Evolutionary conservation across 2,797 vertebrate genomes (phyloP).

Genomic region (Diplodus sargus): DNA sequence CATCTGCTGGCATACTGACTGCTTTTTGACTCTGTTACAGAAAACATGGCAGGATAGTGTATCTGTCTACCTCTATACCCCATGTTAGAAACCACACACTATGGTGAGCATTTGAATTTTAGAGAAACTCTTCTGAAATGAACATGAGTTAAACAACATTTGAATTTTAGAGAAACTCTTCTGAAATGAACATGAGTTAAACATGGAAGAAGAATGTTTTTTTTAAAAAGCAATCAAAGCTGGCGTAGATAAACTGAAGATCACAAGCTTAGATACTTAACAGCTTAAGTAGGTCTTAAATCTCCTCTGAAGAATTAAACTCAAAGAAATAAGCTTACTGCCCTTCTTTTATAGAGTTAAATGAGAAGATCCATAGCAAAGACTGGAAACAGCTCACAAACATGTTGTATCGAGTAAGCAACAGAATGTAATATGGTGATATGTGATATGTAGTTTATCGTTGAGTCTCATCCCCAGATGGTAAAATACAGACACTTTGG

Average conservation of each 20-base stretch:
- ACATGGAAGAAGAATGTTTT: background rate
- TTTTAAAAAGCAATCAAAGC: background rate
- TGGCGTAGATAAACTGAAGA: background rate
- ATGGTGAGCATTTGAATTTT: background rate
- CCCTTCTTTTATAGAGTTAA: background rate
- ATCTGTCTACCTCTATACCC: background rate
- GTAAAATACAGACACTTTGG: no score
- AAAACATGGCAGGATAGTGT: background rate
- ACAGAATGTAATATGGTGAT: no score
- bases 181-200: background rate
- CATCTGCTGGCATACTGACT: conserved; percentile 55
- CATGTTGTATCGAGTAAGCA: no score
- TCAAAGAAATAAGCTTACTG: background rate
- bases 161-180: background rate
- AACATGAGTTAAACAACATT: no score
- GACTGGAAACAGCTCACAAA: background rate
- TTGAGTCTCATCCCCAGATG: no score
- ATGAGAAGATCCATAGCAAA: background rate
- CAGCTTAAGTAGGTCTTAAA: background rate
- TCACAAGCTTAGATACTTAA: background rate
- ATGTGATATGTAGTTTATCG: no score
- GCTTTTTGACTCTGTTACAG: no score
- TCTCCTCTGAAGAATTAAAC: background rate
- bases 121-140: no score
- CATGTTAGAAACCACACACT: background rate